These are phyloP conservation scores for Laspeyria flexula DNA, from an alignment of 2,888 invertebrate species.

Conservation along the genomic window DNA sequence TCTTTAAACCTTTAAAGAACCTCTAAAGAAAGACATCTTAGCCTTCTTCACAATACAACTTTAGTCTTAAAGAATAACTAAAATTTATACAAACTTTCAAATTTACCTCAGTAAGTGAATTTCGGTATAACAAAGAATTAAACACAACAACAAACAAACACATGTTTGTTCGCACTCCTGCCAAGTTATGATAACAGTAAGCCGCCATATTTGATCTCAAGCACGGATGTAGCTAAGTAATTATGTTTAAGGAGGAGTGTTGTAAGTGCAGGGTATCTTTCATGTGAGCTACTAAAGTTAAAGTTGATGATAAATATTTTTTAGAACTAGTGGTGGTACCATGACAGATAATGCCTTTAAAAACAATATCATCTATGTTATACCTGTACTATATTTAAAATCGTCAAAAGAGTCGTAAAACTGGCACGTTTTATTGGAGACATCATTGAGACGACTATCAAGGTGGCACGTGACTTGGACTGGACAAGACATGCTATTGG, in stretches of 20 bases:
- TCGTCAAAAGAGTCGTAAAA: slow-evolving; percentile 35
- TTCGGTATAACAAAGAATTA: slow-evolving; percentile 36
- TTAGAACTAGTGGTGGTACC: no score
- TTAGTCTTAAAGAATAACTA: no score
- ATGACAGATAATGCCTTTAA: no score
- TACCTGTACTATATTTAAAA: slow-evolving; percentile 24
- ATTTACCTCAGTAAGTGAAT: no score
- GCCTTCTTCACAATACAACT: no score
- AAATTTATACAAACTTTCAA: no score
- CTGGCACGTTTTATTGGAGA: slow-evolving; percentile 36
- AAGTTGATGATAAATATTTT: no score
- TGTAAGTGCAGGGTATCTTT: not conserved
- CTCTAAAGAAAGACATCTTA: no score
- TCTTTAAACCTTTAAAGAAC: no score
- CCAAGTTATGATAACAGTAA: slow-evolving; percentile 35
- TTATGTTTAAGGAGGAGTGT: not conserved
- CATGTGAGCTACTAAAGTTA: not conserved
- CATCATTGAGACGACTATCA: slow-evolving; percentile 33
- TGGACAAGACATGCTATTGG: slow-evolving; percentile 21
- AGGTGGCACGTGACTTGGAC: slow-evolving; percentile 32
- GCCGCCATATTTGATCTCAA: slow-evolving; percentile 25
- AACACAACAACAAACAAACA: slow-evolving; percentile 27
- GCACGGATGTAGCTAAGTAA: slow-evolving; percentile 23
- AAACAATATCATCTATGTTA: no score
- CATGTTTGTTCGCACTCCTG: slow-evolving; percentile 14